Evolutionary conservation across 2,797 vertebrate species (phyloP), one percentile per base, ranked within the genome.

Genomic region (Spinibarbus caldwelli): DNA sequence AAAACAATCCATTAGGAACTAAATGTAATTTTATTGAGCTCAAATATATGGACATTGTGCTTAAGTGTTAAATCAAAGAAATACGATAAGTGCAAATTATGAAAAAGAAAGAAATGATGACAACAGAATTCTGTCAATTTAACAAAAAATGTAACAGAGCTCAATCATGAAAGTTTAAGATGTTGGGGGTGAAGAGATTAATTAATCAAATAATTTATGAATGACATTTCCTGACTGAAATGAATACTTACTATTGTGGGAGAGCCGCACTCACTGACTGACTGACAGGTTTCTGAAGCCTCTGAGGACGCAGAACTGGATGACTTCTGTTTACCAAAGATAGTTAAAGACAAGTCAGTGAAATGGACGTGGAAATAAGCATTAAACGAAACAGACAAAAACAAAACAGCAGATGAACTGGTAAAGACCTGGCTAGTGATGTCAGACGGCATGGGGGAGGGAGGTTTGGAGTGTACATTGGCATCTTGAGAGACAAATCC

Each of bases 221-320:
- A 31, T 43, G 12, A 5, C 9, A 43, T 31, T 43, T 72, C 14
- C 52, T 59, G 36, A 34, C 8, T 19, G 41, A n/a, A 36, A 72
- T 29, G 0, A 38, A 47, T 3, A 64, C 98, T 97, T 93, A 99
- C 98, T 95, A 97, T 96, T 88, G 97, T 98, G 71, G 98, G 98
- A 89, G 98, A 99, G 96, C 94, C 98, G 96, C 98, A 99, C 93
- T 98, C 98, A 93, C 98, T 99, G 92, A 99, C 96, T 5, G 97
- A 99, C 95, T 97, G 98, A 94, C 97, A 99, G 88, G 97, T 97
- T 91, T 99, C 98, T 2, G 98, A 99, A 85, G 98, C 97, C 94
- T 99, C 98, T 0, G 98, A 99, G 89, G 98, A 99, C 0, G 98
- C 97, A 0, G 98, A 99, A 94, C 98, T 99, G 88, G 97, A 99